Percentiles rank a stretch among this genome's conserved stretches.
These are phyloP conservation scores for Rhynchophorus ferrugineus DNA, from an alignment of 1,140 invertebrate species.

Conservation along the genomic window DNA sequence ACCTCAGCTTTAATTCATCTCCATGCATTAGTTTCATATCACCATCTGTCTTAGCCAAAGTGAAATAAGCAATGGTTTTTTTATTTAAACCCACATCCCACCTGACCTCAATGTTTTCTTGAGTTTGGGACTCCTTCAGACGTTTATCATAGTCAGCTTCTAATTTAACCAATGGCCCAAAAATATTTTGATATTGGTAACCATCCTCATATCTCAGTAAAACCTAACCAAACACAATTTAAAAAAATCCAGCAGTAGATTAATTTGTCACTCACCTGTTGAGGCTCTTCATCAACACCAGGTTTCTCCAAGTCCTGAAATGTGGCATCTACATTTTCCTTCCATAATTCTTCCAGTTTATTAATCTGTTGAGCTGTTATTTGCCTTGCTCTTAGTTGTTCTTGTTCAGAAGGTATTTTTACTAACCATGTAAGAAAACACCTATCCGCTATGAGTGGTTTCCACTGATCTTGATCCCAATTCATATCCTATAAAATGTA, in stretches of 20 bases:
- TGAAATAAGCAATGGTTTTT: slow-evolving; percentile 96
- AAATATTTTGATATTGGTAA: slow-evolving; percentile 98
- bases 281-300: slow-evolving; percentile 93
- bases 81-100: slow-evolving; percentile 99
- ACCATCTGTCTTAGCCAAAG: slow-evolving; percentile 93
- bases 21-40: slow-evolving; percentile 99
- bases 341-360: slow-evolving; percentile 97
- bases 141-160: slow-evolving; percentile 99
- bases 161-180: slow-evolving; percentile 92
- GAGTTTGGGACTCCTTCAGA: slow-evolving; percentile 96
- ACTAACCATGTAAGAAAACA: slow-evolving; percentile 95
- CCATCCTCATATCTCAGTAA: slow-evolving; percentile 86
- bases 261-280: slow-evolving; percentile 61
- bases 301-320: slow-evolving; percentile 97
- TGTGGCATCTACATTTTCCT: slow-evolving; percentile 94
- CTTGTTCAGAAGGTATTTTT: slow-evolving; percentile 91
- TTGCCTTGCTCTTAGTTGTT: slow-evolving; percentile 89
- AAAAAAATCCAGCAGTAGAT: slow-evolving; percentile 8
- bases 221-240: slow-evolving; percentile 29
- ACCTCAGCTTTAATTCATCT: slow-evolving; percentile 80
- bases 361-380: slow-evolving; percentile 96
- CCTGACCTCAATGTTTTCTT: slow-evolving; percentile 95
- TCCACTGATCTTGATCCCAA: slow-evolving; percentile 99
- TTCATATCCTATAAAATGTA: slow-evolving; percentile 88
- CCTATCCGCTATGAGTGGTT: slow-evolving; percentile 92